These are phyloP conservation scores for Colius striatus DNA, from an alignment of 2,113 vertebrate genomes.

Conservation along the genomic window DNA sequence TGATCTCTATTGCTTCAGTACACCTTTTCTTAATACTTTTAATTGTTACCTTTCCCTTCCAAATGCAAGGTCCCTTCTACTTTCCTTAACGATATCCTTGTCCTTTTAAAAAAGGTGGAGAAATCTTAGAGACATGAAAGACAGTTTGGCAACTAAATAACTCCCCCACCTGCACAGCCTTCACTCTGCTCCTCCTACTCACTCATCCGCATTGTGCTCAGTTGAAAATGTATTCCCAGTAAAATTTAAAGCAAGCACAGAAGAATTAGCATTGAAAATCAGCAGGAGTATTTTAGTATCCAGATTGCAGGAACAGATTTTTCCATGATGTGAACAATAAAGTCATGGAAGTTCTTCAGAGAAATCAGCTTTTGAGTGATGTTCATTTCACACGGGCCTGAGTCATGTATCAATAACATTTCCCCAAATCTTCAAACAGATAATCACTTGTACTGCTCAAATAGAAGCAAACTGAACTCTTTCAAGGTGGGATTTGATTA, in stretches of 20 bases:
- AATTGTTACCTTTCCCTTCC: neutral
- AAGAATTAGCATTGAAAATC: neutral
- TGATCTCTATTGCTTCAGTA: neutral
- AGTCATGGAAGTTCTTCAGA: neutral
- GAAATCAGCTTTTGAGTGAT: neutral
- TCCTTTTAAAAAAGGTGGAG: constrained; percentile 13
- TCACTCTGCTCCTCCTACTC: constrained; percentile 10
- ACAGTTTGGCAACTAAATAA: neutral
- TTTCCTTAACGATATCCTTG: neutral
- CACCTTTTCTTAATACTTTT: neutral
- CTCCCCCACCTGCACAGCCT: neutral
- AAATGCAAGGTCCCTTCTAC: neutral
- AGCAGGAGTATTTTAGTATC: neutral
- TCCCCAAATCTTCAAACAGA: neutral
- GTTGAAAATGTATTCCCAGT: neutral
- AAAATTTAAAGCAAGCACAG: neutral
- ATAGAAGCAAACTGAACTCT: neutral
- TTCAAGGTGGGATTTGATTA: neutral
- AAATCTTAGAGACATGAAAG: neutral
- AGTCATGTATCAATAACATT: neutral
- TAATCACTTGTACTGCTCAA: neutral
- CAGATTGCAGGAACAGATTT: neutral
- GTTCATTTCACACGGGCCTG: neutral
- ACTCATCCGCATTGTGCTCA: neutral
- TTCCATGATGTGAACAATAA: neutral